These are phyloP conservation scores for Bradynema listronoti DNA, from an alignment of 1,140 invertebrate species.

Conservation along the genomic window DNA sequence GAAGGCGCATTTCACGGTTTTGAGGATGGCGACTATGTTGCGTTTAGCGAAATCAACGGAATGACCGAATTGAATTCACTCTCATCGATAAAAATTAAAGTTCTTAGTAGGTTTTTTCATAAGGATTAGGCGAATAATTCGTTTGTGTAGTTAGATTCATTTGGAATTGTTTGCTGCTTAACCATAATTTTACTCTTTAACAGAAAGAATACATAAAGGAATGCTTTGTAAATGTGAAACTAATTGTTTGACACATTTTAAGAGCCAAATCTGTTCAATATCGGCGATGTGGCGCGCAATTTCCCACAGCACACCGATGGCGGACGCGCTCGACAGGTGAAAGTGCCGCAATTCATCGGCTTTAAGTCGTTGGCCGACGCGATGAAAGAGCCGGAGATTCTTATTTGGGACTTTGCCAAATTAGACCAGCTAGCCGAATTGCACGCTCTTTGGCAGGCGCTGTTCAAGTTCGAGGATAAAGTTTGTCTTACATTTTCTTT, in stretches of 20 bases:
- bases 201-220: too few species aligned
- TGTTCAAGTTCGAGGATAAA: conserved; percentile 69
- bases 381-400: conserved; percentile 72
- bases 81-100: conserved; percentile 75
- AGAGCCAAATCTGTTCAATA: neutral
- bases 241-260: too few species aligned
- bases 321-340: conserved; percentile 88
- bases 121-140: too few species aligned
- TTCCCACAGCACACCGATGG: conserved; percentile 54
- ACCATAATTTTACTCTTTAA: too few species aligned
- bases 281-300: neutral
- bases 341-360: conserved; percentile 78
- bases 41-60: conserved; percentile 92
- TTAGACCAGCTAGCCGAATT: conserved; percentile 79
- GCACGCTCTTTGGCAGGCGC: conserved; percentile 77
- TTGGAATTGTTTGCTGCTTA: too few species aligned
- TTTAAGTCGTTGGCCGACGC: conserved; percentile 68
- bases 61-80: conserved; percentile 76
- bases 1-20: conserved; percentile 62
- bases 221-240: too few species aligned
- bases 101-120: neutral
- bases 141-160: too few species aligned
- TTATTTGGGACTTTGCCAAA: conserved; percentile 88
- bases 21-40: conserved; percentile 89
- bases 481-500: too few species aligned